Percentiles rank a stretch among this genome's conserved stretches.
Evolutionary conservation across 2,888 invertebrate species (phyloP).

Genomic region (Platerodrilus igneus): DNA sequence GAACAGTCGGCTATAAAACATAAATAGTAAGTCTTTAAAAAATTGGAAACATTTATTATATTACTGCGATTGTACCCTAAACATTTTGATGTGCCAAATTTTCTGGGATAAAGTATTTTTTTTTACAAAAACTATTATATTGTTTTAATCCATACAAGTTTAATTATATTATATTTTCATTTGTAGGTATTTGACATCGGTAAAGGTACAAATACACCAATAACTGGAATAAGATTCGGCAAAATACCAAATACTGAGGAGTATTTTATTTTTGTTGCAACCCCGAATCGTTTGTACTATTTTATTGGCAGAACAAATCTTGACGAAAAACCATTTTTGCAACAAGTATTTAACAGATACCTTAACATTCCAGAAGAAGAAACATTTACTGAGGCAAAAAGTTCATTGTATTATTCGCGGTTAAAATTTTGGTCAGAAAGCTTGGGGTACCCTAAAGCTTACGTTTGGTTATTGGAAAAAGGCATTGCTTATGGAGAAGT

Average conservation of each 20-base stretch:
- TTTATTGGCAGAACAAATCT: slow-evolving; percentile 73
- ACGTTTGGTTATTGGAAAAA: slow-evolving; percentile 84
- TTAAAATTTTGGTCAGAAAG: slow-evolving; percentile 72
- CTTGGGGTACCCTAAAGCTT: slow-evolving; percentile 65
- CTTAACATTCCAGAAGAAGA: slow-evolving; percentile 65
- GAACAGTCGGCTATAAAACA: too few relatives aligned
- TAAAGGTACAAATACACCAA: slow-evolving; percentile 68
- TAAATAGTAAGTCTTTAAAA: too few relatives aligned
- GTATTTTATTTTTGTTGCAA: slow-evolving; percentile 80
- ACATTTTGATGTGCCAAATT: slow-evolving; percentile 1
- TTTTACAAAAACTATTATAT: slow-evolving; percentile 16
- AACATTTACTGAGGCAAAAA: slow-evolving; percentile 66
- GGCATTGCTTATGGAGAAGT: slow-evolving; percentile 80
- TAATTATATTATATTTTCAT: slow-evolving; percentile 17
- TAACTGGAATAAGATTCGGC: slow-evolving; percentile 85
- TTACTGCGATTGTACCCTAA: too few relatives aligned
- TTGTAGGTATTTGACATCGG: slow-evolving; percentile 83
- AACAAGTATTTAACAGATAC: slow-evolving; percentile 74
- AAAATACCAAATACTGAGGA: slow-evolving; percentile 65
- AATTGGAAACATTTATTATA: too few relatives aligned
- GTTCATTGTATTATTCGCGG: slow-evolving; percentile 64
- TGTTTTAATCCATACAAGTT: slow-evolving; percentile 14
- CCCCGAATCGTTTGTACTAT: slow-evolving; percentile 79
- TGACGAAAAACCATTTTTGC: slow-evolving; percentile 76
- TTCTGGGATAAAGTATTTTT: slow-evolving; percentile 5